A percentile compares a stretch with the other conserved stretches of the same genome.
These are phyloP conservation scores for Carcinoscorpius rotundicauda DNA, from an alignment of 1,140 invertebrate genomes.

Conservation along the genomic window DNA sequence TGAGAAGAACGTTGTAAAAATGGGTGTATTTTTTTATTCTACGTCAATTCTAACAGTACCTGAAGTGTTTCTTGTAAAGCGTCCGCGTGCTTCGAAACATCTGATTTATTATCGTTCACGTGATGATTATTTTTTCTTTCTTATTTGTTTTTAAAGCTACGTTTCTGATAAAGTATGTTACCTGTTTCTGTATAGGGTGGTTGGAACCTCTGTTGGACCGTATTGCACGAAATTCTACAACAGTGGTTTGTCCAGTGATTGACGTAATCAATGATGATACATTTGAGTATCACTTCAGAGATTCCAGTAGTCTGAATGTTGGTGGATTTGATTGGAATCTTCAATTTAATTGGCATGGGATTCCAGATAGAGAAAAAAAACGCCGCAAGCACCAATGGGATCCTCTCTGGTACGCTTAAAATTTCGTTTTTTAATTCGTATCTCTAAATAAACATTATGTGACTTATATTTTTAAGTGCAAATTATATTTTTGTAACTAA, in stretches of 20 bases:
- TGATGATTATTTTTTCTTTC: too few species aligned
- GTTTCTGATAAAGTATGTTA: too few species aligned
- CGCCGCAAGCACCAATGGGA: conserved; percentile 68
- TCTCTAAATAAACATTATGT: too few species aligned
- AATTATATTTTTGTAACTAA: too few species aligned
- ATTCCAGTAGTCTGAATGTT: conserved; percentile 76
- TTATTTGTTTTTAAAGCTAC: too few species aligned
- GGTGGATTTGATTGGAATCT: conserved; percentile 94
- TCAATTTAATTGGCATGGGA: conserved; percentile 90
- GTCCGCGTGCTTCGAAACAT: too few species aligned
- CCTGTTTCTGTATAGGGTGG: conserved; percentile 46
- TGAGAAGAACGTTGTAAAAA: too few species aligned
- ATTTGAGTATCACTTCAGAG: conserved; percentile 36
- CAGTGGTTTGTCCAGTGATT: conserved; percentile 84
- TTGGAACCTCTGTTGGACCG: conserved; percentile 79
- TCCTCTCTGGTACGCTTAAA: conserved; percentile 47
- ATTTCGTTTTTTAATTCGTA: neutral
- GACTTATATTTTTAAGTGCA: too few species aligned
- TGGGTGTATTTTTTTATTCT: too few species aligned
- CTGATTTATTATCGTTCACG: too few species aligned
- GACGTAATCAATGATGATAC: conserved; percentile 44
- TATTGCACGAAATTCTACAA: conserved; percentile 74
- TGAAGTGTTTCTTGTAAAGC: too few species aligned
- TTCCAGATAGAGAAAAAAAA: conserved; percentile 87
- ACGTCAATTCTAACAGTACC: too few species aligned